These are phyloP conservation scores for Phrynocephalus versicolor DNA, from an alignment of 2,113 vertebrate species.

Conservation along the genomic window DNA sequence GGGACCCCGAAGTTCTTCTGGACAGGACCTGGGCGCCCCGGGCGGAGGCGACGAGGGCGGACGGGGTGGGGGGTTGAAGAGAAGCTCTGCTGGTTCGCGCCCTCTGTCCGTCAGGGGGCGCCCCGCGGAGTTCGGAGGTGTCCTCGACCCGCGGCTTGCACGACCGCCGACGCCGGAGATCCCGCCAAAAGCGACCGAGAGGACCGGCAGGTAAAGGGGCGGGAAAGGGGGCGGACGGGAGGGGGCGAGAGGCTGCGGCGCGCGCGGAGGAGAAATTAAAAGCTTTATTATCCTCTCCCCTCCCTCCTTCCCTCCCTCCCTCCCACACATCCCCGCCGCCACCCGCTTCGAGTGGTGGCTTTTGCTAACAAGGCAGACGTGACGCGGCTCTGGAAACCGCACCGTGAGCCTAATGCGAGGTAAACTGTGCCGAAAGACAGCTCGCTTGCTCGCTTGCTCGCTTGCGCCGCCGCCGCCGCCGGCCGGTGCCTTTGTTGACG, in stretches of 20 bases:
- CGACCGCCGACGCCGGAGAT: accelerated
- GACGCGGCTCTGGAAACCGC: constrained; percentile 43
- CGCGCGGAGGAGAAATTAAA: not conserved
- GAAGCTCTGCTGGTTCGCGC: not conserved
- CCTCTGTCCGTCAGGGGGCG: not conserved
- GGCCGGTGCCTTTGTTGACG: constrained; percentile 58
- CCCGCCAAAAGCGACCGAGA: not conserved
- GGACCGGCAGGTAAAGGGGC: constrained; percentile 7
- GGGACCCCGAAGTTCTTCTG: not conserved
- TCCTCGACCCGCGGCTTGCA: constrained; percentile 15
- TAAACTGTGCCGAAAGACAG: constrained; percentile 33
- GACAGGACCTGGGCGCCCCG: too few species aligned
- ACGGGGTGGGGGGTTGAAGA: not conserved
- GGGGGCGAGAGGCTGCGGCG: not conserved
- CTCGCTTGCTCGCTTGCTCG: not conserved
- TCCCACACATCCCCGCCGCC: not conserved
- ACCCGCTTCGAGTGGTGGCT: constrained; percentile 9
- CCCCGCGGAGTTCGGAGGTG: not conserved
- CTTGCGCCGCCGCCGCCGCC: not conserved
- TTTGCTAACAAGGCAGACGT: constrained; percentile 39
- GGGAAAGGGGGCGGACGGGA: too few species aligned
- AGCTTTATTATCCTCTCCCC: not conserved
- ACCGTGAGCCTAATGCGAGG: constrained; percentile 52
- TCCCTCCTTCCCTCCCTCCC: not conserved
- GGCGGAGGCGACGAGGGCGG: too few species aligned